Evolutionary conservation across 2,113 vertebrate genomes (phyloP).

Genomic region (Pterocles orientalis): DNA sequence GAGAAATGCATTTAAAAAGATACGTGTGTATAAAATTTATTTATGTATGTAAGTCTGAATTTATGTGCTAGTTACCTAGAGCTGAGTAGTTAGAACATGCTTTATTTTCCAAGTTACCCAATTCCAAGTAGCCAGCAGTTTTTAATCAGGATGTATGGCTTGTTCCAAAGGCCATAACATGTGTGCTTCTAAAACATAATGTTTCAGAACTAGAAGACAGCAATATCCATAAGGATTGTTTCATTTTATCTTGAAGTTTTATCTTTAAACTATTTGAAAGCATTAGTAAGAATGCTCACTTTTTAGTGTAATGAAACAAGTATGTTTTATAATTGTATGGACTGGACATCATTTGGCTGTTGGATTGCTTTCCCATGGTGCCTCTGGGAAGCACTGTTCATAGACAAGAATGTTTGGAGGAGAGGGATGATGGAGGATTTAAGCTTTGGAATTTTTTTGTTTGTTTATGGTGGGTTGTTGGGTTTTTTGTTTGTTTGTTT

Average conservation of each 20-base stretch:
- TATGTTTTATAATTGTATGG: background rate
- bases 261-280: background rate
- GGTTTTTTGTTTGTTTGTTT: background rate
- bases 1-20: background rate
- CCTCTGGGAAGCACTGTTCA: background rate
- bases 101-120: background rate
- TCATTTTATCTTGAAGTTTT: background rate
- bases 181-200: background rate
- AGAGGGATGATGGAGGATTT: background rate
- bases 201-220: background rate
- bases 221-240: background rate
- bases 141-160: background rate
- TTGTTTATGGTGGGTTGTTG: background rate
- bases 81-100: background rate
- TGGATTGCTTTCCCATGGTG: background rate
- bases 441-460: background rate
- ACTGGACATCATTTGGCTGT: background rate
- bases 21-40: too few species aligned
- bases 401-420: background rate
- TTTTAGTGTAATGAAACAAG: background rate
- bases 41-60: fast-evolving
- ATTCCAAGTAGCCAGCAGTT: background rate
- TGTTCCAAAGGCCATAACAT: background rate
- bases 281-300: background rate
- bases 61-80: background rate